Conservation (phyloP, 2,888 invertebrate species). For the Cosmia pyralina region DNA sequence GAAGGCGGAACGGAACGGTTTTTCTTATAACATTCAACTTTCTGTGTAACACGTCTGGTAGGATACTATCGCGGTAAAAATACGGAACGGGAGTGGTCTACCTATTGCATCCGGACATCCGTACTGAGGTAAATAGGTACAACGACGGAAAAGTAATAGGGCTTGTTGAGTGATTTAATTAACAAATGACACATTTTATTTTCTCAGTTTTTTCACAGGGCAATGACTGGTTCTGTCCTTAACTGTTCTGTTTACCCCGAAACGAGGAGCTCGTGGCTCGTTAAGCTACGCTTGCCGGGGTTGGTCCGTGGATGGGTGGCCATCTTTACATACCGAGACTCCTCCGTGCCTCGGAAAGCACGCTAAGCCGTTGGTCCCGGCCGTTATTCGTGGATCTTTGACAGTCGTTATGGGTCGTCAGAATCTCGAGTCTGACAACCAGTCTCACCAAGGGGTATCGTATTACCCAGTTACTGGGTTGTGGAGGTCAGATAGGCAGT, state of each 20-base stretch:
- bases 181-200: conserved; percentile 8
- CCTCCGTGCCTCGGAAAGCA: too few relatives aligned
- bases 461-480: too few relatives aligned
- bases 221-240: neutral
- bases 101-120: conserved; percentile 40
- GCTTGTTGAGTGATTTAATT: conserved; percentile 16
- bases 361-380: too few relatives aligned
- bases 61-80: conserved; percentile 35
- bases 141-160: conserved; percentile 3
- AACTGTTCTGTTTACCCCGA: neutral
- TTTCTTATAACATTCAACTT: conserved; percentile 49
- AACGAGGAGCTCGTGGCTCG: too few relatives aligned
- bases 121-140: neutral
- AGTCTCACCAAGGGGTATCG: too few relatives aligned
- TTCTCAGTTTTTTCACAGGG: neutral
- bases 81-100: conserved; percentile 47
- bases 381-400: too few relatives aligned
- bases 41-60: conserved; percentile 44
- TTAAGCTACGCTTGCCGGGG: too few relatives aligned
- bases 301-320: too few relatives aligned
- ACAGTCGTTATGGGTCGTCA: too few relatives aligned
- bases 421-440: too few relatives aligned
- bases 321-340: too few relatives aligned
- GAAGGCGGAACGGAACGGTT: conserved; percentile 25
- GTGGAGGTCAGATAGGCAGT: too few relatives aligned